Conservation (phyloP, 2,888 invertebrate species). For the Taenaris catops region DNA sequence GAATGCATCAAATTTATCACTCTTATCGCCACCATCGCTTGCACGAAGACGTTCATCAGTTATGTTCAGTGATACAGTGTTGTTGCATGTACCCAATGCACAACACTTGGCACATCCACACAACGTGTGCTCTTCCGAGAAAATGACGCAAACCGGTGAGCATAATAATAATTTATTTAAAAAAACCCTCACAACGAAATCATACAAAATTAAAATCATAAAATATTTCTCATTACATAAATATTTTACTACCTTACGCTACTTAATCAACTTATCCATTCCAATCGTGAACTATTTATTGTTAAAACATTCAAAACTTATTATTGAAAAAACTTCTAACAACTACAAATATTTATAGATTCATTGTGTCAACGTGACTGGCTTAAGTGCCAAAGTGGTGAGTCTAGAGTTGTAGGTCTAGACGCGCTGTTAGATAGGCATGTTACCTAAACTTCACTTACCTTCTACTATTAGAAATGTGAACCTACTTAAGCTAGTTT, state of each 20-base stretch:
- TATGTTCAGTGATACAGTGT: conserved; percentile 93
- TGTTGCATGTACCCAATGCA: conserved; percentile 80
- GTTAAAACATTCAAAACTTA: too few relatives aligned
- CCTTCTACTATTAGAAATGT: conserved; percentile 25
- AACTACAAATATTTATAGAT: conserved; percentile 62
- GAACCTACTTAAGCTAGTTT: conserved; percentile 1
- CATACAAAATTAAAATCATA: too few relatives aligned
- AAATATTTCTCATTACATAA: too few relatives aligned
- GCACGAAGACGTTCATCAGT: conserved; percentile 90
- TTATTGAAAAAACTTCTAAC: too few relatives aligned
- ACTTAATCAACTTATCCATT: too few relatives aligned
- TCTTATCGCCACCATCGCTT: conserved; percentile 86
- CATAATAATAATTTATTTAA: not conserved
- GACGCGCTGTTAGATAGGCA: conserved; percentile 65
- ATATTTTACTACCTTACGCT: too few relatives aligned
- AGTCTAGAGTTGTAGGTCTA: conserved; percentile 74
- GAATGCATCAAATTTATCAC: conserved; percentile 83
- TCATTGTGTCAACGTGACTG: conserved; percentile 77
- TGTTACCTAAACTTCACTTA: conserved; percentile 42
- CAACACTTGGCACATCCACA: conserved; percentile 56
- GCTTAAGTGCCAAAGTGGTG: conserved; percentile 76
- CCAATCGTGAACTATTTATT: too few relatives aligned
- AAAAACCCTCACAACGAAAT: too few relatives aligned
- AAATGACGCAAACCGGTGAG: conserved; percentile 91
- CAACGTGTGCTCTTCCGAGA: conserved; percentile 89